These are phyloP conservation scores for Ophiothrix spiculata DNA, from an alignment of 35 echinoderm and acorn worm species.

Conservation along the genomic window DNA sequence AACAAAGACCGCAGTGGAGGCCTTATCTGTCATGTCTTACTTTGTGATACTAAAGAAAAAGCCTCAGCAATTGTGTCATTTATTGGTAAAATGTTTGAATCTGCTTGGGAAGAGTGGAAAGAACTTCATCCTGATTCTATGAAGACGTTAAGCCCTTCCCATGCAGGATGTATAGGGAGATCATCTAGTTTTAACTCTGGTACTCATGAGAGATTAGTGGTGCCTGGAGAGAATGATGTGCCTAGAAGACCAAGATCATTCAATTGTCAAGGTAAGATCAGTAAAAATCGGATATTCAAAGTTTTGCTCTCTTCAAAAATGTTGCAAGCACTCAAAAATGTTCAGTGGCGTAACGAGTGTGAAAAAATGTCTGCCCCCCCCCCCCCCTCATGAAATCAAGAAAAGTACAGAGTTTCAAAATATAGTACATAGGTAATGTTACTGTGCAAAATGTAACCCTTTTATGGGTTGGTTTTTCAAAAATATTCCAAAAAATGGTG, in stretches of 20 bases:
- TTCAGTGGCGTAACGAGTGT: too few relatives aligned
- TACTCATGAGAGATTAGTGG: not conserved
- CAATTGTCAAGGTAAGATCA: not conserved
- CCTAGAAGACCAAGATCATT: not conserved
- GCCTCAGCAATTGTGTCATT: constrained; percentile 14
- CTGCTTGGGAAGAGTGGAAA: constrained; percentile 19
- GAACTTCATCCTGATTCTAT: not conserved
- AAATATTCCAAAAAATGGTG: too few relatives aligned
- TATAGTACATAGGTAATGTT: too few relatives aligned
- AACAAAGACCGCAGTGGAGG: not conserved
- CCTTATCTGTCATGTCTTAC: constrained; percentile 19
- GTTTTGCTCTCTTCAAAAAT: too few relatives aligned
- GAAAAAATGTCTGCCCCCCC: too few relatives aligned
- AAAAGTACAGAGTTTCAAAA: too few relatives aligned
- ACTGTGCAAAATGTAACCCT: too few relatives aligned
- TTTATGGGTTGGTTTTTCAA: too few relatives aligned
- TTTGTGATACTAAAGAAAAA: constrained; percentile 14
- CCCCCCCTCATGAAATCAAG: too few relatives aligned
- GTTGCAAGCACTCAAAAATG: too few relatives aligned
- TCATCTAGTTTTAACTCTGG: not conserved
- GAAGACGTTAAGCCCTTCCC: not conserved
- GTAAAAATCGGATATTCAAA: too few relatives aligned
- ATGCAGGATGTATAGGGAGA: not conserved
- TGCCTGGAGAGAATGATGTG: not conserved
- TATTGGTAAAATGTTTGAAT: constrained; percentile 22